Evolutionary conservation across 2,888 invertebrate species (phyloP).

Genomic region (Pheosia tremula): DNA sequence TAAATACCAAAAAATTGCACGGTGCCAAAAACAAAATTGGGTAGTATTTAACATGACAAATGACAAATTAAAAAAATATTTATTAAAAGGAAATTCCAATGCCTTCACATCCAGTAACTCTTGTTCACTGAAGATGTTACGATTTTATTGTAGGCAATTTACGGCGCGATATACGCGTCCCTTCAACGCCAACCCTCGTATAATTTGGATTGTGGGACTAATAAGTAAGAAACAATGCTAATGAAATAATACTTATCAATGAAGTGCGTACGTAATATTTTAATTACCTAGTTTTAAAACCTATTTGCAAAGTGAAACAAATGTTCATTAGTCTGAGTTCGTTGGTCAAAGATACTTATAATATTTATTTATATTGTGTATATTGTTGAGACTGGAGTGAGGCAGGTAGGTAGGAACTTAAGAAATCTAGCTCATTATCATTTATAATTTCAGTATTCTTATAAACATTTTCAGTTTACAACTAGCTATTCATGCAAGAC

Average conservation of each 20-base stretch:
- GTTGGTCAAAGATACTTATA: not conserved
- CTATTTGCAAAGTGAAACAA: slow-evolving; percentile 2
- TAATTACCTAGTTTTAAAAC: slow-evolving; percentile 38
- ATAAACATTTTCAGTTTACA: no score
- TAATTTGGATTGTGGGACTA: slow-evolving; percentile 72
- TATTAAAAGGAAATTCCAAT: not conserved
- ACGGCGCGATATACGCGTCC: slow-evolving; percentile 73
- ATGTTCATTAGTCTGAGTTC: not conserved
- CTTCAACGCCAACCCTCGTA: slow-evolving; percentile 73
- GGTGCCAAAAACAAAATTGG: no score
- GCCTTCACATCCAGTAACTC: slow-evolving; percentile 43
- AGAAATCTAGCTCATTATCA: no score
- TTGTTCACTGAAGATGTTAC: slow-evolving; percentile 52
- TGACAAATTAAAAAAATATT: no score
- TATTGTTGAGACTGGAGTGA: not conserved
- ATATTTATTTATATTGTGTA: no score
- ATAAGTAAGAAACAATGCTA: slow-evolving; percentile 72
- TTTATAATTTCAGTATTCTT: no score
- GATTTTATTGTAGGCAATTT: slow-evolving; percentile 80
- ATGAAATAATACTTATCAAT: slow-evolving; percentile 66
- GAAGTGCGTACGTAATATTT: slow-evolving; percentile 46
- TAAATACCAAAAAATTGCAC: no score
- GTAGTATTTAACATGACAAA: no score
- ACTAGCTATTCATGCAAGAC: no score
- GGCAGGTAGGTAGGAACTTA: no score